These are phyloP conservation scores for Leptinotarsa tumamoca DNA, from an alignment of 2,888 invertebrate species.

Conservation along the genomic window DNA sequence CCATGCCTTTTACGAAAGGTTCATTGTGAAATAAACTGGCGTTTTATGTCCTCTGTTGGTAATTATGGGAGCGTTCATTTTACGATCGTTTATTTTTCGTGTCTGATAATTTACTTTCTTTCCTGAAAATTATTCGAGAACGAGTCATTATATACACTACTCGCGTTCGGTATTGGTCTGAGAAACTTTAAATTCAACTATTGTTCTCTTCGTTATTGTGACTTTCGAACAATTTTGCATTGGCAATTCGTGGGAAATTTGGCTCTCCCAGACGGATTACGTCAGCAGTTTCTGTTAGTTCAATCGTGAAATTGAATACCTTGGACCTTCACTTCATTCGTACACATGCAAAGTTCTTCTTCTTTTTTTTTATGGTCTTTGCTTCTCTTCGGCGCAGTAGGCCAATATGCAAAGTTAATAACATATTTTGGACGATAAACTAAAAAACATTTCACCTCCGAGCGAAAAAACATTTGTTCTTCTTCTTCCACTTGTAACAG, in stretches of 20 bases:
- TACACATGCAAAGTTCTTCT: too few relatives aligned
- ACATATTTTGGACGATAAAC: too few relatives aligned
- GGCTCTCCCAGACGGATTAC: background rate
- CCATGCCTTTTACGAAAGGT: background rate
- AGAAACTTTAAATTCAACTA: background rate
- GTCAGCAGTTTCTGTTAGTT: background rate
- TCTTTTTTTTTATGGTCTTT: too few relatives aligned
- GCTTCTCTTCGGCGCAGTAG: too few relatives aligned
- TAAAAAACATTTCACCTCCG: too few relatives aligned
- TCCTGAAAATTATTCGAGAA: background rate
- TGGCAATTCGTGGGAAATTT: background rate
- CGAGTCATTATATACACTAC: background rate
- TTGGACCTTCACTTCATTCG: too few relatives aligned
- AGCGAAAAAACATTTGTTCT: too few relatives aligned
- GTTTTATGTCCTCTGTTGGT: background rate
- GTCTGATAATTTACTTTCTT: background rate
- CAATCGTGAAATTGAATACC: background rate
- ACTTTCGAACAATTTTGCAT: constrained; percentile 4
- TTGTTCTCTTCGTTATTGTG: background rate
- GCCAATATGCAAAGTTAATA: too few relatives aligned
- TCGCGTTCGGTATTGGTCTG: background rate
- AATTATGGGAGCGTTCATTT: background rate
- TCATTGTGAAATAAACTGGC: background rate
- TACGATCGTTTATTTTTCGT: background rate
- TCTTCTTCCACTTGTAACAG: too few relatives aligned